Percentiles rank a stretch among this genome's conserved stretches.
These are phyloP conservation scores for Pogoniulus pusillus DNA, from an alignment of 2,797 vertebrate species.

Conservation along the genomic window DNA sequence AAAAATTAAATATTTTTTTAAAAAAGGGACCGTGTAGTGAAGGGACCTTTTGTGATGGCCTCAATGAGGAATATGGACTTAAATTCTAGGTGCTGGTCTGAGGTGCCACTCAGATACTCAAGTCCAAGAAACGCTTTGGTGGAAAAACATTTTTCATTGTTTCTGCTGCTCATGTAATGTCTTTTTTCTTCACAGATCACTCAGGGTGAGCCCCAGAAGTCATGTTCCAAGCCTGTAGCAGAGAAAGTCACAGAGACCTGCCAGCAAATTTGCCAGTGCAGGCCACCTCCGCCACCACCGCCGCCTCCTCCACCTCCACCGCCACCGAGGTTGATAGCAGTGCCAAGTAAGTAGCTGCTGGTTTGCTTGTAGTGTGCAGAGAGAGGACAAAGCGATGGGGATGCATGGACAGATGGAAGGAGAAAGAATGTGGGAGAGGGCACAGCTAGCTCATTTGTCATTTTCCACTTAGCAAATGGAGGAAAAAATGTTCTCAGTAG, in stretches of 20 bases:
- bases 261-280: slow-evolving; percentile 91
- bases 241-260: slow-evolving; percentile 87
- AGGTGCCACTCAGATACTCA: not conserved
- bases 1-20: too few species aligned
- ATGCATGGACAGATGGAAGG: not conserved
- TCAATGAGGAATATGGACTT: not conserved
- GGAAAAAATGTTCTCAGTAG: slow-evolving; percentile 57
- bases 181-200: slow-evolving; percentile 75
- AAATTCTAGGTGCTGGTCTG: not conserved
- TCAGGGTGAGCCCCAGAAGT: slow-evolving; percentile 91
- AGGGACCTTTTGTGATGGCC: not conserved
- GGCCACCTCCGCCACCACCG: slow-evolving; percentile 89
- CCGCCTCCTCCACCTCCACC: slow-evolving; percentile 91
- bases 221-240: slow-evolving; percentile 87
- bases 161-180: slow-evolving; percentile 23
- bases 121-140: not conserved
- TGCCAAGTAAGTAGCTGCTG: slow-evolving; percentile 70
- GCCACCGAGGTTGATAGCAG: slow-evolving; percentile 75
- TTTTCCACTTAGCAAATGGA: slow-evolving; percentile 73
- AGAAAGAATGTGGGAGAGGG: not conserved
- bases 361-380: not conserved
- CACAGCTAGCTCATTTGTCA: slow-evolving; percentile 45
- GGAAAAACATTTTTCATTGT: not conserved
- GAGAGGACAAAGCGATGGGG: accelerated
- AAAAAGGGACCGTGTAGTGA: not conserved